phyloP scores from a whole-genome alignment of 2,797 vertebrate species.

The Crypturellus tataupa region DNA sequence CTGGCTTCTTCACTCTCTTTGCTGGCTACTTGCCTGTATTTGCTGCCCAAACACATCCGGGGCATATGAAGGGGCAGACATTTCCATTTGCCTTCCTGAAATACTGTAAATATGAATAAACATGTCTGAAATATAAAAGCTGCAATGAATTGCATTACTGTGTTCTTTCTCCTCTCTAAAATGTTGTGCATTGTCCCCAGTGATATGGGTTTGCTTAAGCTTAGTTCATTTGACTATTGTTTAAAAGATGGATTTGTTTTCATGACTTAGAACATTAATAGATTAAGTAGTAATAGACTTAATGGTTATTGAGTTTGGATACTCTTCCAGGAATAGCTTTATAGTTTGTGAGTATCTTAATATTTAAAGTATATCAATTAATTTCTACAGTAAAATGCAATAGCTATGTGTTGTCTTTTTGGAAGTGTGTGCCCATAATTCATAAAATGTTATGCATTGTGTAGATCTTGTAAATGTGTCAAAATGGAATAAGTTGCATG shows the following conservation, averaged over 20 bases:
- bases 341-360: neutral
- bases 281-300: neutral
- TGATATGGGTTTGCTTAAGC: accelerated
- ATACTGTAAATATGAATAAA: neutral
- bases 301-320: neutral
- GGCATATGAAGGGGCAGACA: neutral
- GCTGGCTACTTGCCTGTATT: neutral
- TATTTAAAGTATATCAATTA: neutral
- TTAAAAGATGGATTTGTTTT: neutral
- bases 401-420: neutral
- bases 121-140: neutral
- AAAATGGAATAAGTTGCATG: neutral
- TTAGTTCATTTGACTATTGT: neutral
- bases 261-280: neutral
- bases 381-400: neutral
- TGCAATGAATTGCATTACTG: neutral
- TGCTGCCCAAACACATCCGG: neutral
- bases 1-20: neutral
- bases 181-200: accelerated
- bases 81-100: neutral
- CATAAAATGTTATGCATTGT: neutral
- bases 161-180: neutral
- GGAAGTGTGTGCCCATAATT: neutral
- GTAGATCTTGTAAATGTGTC: neutral
- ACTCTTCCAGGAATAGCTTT: neutral